Conservation (phyloP, 2,113 vertebrate species). For the Crotophaga sulcirostris region DNA sequence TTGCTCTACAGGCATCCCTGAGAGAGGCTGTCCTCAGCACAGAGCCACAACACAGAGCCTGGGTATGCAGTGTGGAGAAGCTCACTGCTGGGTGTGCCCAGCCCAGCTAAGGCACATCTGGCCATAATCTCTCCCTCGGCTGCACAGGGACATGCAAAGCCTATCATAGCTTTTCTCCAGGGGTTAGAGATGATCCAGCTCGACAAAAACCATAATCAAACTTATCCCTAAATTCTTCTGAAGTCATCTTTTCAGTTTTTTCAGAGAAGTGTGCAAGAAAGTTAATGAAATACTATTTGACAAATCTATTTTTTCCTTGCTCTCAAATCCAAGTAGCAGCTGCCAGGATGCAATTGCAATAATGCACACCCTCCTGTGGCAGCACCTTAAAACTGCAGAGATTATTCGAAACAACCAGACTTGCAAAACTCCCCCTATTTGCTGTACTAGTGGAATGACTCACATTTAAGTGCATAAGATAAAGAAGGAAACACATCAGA, state of each 20-base stretch:
- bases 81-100: rapidly evolving
- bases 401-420: neutral
- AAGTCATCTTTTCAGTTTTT: slow-evolving; percentile 43
- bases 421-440: neutral
- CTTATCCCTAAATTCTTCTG: neutral
- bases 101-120: neutral
- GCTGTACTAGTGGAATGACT: neutral
- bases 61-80: rapidly evolving
- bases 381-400: slow-evolving; percentile 67
- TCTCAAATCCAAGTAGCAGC: slow-evolving; percentile 25
- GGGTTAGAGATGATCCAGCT: neutral
- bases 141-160: neutral
- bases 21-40: rapidly evolving
- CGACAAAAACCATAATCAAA: neutral
- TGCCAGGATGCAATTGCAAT: slow-evolving; percentile 63
- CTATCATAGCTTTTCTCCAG: neutral
- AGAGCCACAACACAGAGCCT: neutral
- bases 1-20: rapidly evolving
- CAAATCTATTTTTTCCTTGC: neutral
- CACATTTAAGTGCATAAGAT: neutral
- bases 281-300: slow-evolving; percentile 66
- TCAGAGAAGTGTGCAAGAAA: slow-evolving; percentile 63
- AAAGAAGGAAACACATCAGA: neutral
- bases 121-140: neutral
- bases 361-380: slow-evolving; percentile 77